Evolutionary conservation across 2,113 vertebrate genomes (phyloP), one percentile per base, ranked within the genome.

Genomic region (Condylura cristata): DNA sequence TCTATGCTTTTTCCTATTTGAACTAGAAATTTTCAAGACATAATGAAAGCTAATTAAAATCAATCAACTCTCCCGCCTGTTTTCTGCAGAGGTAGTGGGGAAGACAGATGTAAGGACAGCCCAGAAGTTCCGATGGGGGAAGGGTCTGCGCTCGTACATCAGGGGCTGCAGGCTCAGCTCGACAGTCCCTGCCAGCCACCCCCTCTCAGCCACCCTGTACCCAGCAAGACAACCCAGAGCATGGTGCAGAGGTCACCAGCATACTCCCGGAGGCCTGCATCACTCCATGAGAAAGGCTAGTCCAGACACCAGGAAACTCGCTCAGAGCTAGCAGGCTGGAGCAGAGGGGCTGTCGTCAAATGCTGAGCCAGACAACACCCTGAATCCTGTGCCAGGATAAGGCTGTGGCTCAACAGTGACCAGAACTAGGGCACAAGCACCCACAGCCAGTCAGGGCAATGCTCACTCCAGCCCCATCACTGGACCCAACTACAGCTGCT

Each of bases 311-410:
- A 13, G 22, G 20, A 34, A 1, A 4, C 4, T 32, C 30, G 16
- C 46, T 34, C 60, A 10, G 44, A 83, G 30, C 74, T 37, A 10
- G 24, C 16, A 22, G n/a, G 34, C 34, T 34, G 8, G 58, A 34
- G 12, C 6, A 1, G 60, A 24, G 0, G 10, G 51, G 20, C 11
- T 0, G 8, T 48, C 46, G 13, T 46, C 12, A 17, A 24, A n/a
- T 8, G 56, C 1, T 8, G 34, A 26, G 28, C 6, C 82, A 13
- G 71, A 28, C 16, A 39, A 51, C 76, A 39, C 28, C 46, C 8
- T 14, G 4, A 28, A 61, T 18, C 24, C 63, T 18, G 6, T 1
- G 2, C n/a, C 76, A 32, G 30, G 32, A 44, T 34, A 32, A 4
- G 8, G 26, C 75, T n/a, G 1, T 24, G 51, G 6, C 30, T 87